Evolutionary conservation across 1,140 invertebrate genomes (phyloP).

Genomic region (Mamestra configurata): DNA sequence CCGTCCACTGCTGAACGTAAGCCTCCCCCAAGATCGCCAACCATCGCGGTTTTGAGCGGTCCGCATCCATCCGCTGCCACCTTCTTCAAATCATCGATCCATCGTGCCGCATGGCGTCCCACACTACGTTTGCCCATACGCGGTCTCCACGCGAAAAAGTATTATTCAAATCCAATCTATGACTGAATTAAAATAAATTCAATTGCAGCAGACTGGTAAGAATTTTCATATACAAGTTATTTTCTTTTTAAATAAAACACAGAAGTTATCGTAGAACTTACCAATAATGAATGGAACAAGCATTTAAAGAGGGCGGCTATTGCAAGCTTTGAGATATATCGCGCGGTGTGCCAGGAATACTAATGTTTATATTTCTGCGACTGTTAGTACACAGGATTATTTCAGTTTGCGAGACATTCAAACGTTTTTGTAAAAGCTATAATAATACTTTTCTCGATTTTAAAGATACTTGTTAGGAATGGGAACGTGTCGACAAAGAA

Average conservation of each 20-base stretch:
- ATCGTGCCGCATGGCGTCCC: too few species aligned
- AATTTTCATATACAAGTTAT: too few species aligned
- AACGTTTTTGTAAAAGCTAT: neutral
- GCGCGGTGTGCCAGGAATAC: neutral
- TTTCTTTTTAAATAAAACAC: slow-evolving; percentile 13
- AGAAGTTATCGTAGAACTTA: neutral
- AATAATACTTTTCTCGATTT: slow-evolving; percentile 1
- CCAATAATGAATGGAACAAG: neutral
- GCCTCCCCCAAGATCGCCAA: too few species aligned
- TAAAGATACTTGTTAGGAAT: neutral
- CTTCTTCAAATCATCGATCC: too few species aligned
- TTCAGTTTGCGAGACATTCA: slow-evolving; percentile 9
- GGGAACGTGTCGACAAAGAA: neutral
- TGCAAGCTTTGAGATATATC: neutral
- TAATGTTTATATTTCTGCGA: neutral
- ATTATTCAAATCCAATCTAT: too few species aligned
- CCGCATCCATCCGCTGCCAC: too few species aligned
- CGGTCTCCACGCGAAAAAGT: too few species aligned
- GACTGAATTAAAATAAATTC: too few species aligned
- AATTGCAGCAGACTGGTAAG: too few species aligned
- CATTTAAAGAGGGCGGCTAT: slow-evolving; percentile 7
- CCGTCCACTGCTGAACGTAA: too few species aligned
- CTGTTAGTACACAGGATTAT: neutral
- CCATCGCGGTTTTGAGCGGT: too few species aligned
- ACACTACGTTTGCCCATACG: too few species aligned